Evolutionary conservation across 1,140 invertebrate species (phyloP).

Genomic region (Heliconius eleuchia): DNA sequence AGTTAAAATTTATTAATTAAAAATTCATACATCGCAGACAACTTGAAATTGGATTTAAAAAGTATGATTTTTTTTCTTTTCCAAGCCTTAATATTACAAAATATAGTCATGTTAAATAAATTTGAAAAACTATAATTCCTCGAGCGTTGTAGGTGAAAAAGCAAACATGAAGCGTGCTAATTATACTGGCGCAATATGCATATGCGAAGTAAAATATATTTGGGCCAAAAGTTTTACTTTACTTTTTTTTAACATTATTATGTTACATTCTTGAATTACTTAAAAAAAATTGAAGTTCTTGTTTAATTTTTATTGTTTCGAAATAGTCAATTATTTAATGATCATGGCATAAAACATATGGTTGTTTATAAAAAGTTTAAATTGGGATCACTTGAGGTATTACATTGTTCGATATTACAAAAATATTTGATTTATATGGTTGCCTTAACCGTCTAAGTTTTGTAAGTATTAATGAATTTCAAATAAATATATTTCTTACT

Average conservation of each 20-base stretch:
- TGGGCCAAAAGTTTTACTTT: neutral
- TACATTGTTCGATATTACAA: neutral
- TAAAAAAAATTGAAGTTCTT: too few species aligned
- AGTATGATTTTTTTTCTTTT: neutral
- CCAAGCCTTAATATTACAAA: neutral
- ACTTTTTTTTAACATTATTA: neutral
- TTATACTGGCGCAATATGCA: neutral
- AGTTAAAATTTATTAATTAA: neutral
- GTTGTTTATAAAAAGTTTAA: too few species aligned
- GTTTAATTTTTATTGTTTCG: too few species aligned
- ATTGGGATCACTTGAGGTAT: too few species aligned
- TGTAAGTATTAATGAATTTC: too few species aligned
- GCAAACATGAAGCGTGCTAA: neutral
- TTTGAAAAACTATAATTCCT: neutral
- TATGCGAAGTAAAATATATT: neutral
- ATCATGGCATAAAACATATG: too few species aligned
- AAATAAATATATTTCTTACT: too few species aligned
- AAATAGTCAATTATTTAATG: too few species aligned
- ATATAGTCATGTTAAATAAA: conserved; percentile 7
- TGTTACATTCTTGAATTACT: neutral
- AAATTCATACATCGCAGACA: conserved; percentile 1
- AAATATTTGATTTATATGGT: neutral
- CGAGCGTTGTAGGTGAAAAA: neutral
- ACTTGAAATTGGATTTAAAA: neutral
- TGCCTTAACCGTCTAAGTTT: neutral